Base-by-base conservation (phyloP, 2,797 vertebrate genomes). In the Alosa sapidissima region DNA sequence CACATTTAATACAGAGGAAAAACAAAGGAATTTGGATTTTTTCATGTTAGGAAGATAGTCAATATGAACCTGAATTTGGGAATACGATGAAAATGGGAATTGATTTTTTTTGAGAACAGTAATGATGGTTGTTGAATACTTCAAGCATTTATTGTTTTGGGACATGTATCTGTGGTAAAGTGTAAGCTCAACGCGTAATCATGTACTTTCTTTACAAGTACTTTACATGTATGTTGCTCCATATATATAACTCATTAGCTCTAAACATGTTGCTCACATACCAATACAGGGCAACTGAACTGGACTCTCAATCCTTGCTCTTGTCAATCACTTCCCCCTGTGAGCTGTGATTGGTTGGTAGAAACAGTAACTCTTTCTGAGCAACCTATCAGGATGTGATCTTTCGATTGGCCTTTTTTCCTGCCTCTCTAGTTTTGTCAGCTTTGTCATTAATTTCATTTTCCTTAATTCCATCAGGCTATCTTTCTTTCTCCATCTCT, bases 301-400 rank as follows among this genome's bases (percentile, higher is more conserved):
- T 45, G 16, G 14, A 45, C 41, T 47, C 16, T 6, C 36, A 45
- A 1, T 36, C 33, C 33, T 45, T 47, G 41, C 36, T 21, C 72
- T 6, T 72, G 65, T 72, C 65, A 72, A 72, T 72, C 19, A 78
- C 72, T 9, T 19, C 72, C 16, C 45, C 16, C 2, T 78, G 36
- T 47, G 41, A 78, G 72, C 72, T 84, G 28, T 68, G 65, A 84
- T 81, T 81, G 49, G 68, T 10, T 49, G 41, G 72, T 45, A 47
- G 28, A 41, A 47, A 47, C n/a, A 47, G 5, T 11, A 47, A 47
- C 72, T 78, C 36, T 75, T 45, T 33, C 2, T 78, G 41, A 45
- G 41, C 41, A 45, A 45, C 36, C 41, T 47, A 2, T 7, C 45
- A 72, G 68, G 68, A 33, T 75, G 13, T 45, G 68, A 36, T 72